Evolutionary conservation across 2,888 invertebrate species (phyloP).

Genomic region (Iphiclides podalirius): DNA sequence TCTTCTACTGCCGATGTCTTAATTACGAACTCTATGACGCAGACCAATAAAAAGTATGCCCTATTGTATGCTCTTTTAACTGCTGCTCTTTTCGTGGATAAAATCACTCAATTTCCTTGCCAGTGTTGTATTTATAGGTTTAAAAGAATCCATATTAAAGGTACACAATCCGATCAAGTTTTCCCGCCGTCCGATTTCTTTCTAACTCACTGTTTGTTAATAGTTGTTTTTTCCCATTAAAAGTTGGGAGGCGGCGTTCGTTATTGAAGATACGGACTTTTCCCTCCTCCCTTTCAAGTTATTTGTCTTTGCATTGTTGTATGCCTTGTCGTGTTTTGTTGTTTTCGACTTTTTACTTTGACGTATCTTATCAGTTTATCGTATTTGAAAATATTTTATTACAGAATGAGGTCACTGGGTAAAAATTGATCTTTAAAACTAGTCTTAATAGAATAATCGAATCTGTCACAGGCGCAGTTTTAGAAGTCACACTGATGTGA

Average conservation of each 20-base stretch:
- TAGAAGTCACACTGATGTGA: too few species aligned
- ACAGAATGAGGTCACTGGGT: not conserved
- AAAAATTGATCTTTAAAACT: not conserved
- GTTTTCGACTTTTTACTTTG: constrained; percentile 2
- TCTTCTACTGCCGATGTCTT: too few species aligned
- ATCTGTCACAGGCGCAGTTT: too few species aligned
- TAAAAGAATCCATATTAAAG: constrained; percentile 22
- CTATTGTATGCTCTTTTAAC: too few species aligned
- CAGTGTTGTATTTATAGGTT: constrained; percentile 1
- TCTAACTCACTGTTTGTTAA: constrained; percentile 42
- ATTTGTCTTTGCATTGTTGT: constrained; percentile 18
- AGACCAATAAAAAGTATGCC: too few species aligned
- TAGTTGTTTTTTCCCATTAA: constrained; percentile 43
- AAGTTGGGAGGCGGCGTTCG: constrained; percentile 38
- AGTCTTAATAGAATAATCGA: not conserved
- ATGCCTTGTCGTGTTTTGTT: constrained; percentile 1
- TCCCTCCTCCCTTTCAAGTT: constrained; percentile 26
- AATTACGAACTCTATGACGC: too few species aligned
- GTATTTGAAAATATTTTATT: constrained; percentile 3
- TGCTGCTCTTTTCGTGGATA: too few species aligned
- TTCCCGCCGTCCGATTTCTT: constrained; percentile 30
- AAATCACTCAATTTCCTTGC: not conserved
- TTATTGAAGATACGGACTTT: constrained; percentile 35
- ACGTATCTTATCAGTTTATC: not conserved
- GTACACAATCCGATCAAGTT: constrained; percentile 23